Percentiles rank a stretch among this genome's conserved stretches.
phyloP scores from a whole-genome alignment of 2,797 vertebrate genomes.

The Champsocephalus gunnari region DNA sequence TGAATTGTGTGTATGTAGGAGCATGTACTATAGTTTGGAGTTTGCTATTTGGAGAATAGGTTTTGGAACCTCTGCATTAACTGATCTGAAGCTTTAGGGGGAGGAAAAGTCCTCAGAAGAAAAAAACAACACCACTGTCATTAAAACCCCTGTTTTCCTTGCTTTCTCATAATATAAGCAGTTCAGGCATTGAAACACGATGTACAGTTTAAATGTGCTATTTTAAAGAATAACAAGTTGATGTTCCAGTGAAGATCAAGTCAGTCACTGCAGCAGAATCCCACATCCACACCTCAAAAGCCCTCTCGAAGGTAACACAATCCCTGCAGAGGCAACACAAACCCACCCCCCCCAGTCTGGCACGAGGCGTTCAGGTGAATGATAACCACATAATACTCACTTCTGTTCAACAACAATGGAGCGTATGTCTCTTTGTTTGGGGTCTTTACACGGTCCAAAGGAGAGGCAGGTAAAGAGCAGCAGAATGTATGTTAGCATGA shows the following conservation, averaged over 20 bases:
- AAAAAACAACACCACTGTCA: background rate
- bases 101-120: slow-evolving; percentile 1
- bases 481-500: background rate
- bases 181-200: slow-evolving; percentile 34
- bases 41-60: no score
- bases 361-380: slow-evolving; percentile 49
- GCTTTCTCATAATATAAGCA: background rate
- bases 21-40: no score
- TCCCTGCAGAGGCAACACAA: slow-evolving; percentile 32
- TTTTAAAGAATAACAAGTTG: background rate
- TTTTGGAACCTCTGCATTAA: background rate
- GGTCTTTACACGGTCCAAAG: slow-evolving; percentile 41
- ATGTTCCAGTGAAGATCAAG: slow-evolving; percentile 24
- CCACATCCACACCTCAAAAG: slow-evolving; percentile 15
- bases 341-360: slow-evolving; percentile 15
- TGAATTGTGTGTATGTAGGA: no score
- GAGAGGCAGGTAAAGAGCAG: slow-evolving; percentile 36
- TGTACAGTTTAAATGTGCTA: background rate
- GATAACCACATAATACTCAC: slow-evolving; percentile 38
- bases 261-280: slow-evolving; percentile 37
- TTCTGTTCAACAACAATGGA: slow-evolving; percentile 45
- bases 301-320: slow-evolving; percentile 28
- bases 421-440: slow-evolving; percentile 49
- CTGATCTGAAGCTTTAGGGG: slow-evolving; percentile 1
- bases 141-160: background rate